Conservation (phyloP, 2,113 vertebrate species). For the Cyprichromis sp. region DNA sequence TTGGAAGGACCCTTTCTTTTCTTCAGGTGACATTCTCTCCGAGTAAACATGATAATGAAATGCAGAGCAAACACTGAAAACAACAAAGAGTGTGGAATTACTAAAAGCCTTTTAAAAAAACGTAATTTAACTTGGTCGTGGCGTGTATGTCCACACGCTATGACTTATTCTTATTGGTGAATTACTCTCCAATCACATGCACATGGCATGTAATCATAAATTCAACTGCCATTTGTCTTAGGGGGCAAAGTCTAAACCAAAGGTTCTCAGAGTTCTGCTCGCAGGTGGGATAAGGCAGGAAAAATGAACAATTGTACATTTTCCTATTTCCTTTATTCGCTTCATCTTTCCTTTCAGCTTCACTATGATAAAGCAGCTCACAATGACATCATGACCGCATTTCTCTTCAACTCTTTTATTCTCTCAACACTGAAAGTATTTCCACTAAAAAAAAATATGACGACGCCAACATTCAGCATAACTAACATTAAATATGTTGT, state of each 20-base stretch:
- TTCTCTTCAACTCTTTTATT: neutral
- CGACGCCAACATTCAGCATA: neutral
- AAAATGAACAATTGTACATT: neutral
- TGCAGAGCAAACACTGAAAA: neutral
- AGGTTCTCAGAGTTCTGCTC: neutral
- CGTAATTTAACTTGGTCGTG: neutral
- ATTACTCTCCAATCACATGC: neutral
- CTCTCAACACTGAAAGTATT: neutral
- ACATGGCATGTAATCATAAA: neutral
- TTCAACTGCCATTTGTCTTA: neutral
- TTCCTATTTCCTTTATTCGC: neutral
- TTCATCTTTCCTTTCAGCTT: neutral
- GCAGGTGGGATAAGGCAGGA: neutral
- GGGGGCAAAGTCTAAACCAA: accelerated
- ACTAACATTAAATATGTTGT: neutral
- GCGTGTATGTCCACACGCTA: neutral
- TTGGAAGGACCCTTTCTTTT: neutral
- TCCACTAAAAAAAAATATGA: neutral
- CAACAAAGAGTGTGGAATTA: accelerated
- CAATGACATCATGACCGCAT: neutral
- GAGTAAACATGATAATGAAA: neutral
- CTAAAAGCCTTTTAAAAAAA: neutral
- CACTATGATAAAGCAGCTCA: neutral
- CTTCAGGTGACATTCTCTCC: neutral
- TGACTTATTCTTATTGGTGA: neutral